Evolutionary conservation across 2,797 vertebrate genomes (phyloP).

Genomic region (Myripristis murdjan): DNA sequence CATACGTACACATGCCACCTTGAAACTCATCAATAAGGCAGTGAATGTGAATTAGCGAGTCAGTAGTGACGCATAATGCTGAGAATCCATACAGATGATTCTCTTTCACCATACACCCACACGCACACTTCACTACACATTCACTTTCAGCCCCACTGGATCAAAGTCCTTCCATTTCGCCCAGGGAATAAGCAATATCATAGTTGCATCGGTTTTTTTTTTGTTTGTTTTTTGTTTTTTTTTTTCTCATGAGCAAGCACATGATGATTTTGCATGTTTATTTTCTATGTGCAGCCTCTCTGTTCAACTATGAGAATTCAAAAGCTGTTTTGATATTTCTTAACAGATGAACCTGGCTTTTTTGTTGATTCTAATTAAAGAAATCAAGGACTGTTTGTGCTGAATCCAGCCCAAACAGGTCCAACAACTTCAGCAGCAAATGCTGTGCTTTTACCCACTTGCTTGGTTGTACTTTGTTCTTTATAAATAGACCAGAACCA

Average conservation of each 20-base stretch:
- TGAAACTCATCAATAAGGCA: slow-evolving; percentile 20
- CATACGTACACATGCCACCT: slow-evolving; percentile 7
- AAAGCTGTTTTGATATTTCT: slow-evolving; percentile 28
- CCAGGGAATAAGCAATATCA: slow-evolving; percentile 8
- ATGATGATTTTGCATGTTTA: slow-evolving; percentile 20
- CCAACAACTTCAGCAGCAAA: slow-evolving; percentile 7
- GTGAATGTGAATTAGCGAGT: slow-evolving; percentile 15
- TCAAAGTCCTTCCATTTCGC: slow-evolving; percentile 1
- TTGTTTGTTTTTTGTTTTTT: no score
- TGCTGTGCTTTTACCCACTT: neutral
- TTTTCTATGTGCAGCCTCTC: slow-evolving; percentile 4
- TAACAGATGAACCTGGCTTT: neutral
- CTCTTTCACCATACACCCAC: slow-evolving; percentile 13
- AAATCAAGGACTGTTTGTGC: slow-evolving; percentile 9
- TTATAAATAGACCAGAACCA: slow-evolving; percentile 27
- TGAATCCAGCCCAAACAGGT: neutral
- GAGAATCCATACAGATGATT: slow-evolving; percentile 9
- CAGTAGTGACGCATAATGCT: slow-evolving; percentile 51
- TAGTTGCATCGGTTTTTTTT: neutral
- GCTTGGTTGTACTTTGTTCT: neutral
- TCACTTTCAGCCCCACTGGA: slow-evolving; percentile 10
- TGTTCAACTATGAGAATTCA: slow-evolving; percentile 7
- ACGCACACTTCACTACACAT: neutral
- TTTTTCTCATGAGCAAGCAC: slow-evolving; percentile 32
- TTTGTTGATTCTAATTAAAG: slow-evolving; percentile 16